Evolutionary conservation across 2,888 invertebrate species (phyloP).

Genomic region (Sarcophaga caerulescens): DNA sequence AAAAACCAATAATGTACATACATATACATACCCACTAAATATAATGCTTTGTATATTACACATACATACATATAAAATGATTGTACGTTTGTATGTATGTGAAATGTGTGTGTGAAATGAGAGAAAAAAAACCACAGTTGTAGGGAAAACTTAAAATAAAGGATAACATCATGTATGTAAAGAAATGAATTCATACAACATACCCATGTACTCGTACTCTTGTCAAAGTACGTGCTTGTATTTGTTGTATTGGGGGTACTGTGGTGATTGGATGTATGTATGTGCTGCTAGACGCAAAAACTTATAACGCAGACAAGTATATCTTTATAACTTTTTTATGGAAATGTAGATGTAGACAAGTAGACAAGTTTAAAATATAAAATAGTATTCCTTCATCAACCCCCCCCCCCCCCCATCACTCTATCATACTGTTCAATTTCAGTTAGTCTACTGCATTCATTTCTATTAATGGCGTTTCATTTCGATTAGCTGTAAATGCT

Average conservation of each 20-base stretch:
- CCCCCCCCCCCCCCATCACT: too few relatives aligned
- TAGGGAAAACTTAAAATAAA: constrained; percentile 45
- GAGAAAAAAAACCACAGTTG: background rate
- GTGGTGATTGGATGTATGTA: background rate
- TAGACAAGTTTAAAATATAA: constrained; percentile 46
- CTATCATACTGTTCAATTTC: too few relatives aligned
- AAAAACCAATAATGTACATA: constrained; percentile 31
- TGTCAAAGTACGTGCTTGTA: too few relatives aligned
- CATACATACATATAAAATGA: background rate
- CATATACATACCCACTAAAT: background rate
- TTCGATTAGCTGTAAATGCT: background rate
- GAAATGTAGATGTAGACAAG: constrained; percentile 2
- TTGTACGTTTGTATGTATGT: background rate
- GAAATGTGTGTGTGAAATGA: background rate
- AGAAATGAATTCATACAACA: constrained; percentile 18
- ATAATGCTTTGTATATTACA: too few relatives aligned
- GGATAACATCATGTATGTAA: constrained; percentile 40
- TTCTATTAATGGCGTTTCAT: background rate
- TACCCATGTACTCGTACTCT: background rate
- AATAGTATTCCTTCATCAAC: background rate
- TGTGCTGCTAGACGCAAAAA: constrained; percentile 27
- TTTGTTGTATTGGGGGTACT: too few relatives aligned
- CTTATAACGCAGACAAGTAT: constrained; percentile 17
- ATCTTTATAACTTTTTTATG: background rate
- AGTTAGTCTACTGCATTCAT: background rate